Base-by-base conservation (phyloP, 2,888 invertebrate genomes). In the Ophioninae sp. region DNA sequence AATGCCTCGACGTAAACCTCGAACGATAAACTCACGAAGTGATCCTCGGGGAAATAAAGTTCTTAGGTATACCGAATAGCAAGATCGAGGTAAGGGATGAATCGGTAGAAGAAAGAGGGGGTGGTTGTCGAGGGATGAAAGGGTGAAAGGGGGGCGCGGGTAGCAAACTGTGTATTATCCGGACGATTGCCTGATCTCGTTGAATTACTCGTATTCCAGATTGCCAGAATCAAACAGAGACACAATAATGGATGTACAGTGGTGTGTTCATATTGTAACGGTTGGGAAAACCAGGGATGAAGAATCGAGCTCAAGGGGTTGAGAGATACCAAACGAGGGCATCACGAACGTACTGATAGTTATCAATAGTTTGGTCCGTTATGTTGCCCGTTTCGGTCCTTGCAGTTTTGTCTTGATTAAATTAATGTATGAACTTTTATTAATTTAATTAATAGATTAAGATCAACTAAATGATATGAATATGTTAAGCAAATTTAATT, bases 31-130 rank as follows among this genome's bases (percentile, higher is more conserved):
- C 90, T 89, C 88, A 69, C 77, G 82, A 88, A 90, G 89, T 87
- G 88, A 89, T 90, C 90, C 90, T 90, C 86, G 86, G 90, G 90
- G 90, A 90, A 90, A 90, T 90, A 90, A 90, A 90, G 90, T 90
- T 89, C 85, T 85, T 84, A 85, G 87, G 75, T 78, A 68, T 64
- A 71, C 64, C 69, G 65, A 74, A 85, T 73, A 72, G 79, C 64
- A 63, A 68, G 59, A 61, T 59, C 44, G 63, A 65, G 74, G 80
- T 69, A 77, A 77, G 83, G 86, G 85, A 30, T 30, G 77, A 71
- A 69, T 77, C 51, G 44, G 44, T 3, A 9, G 69, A 73, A 79
- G 72, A 81, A 51, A 67, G 56, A 37, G 23, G n/a, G 59, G 58
- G 59, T 79, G 59, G 51, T 71, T 30, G 7, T 23, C 61, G 23